Base-by-base conservation (phyloP, 2,113 vertebrate genomes). In the Nothocercus julius region DNA sequence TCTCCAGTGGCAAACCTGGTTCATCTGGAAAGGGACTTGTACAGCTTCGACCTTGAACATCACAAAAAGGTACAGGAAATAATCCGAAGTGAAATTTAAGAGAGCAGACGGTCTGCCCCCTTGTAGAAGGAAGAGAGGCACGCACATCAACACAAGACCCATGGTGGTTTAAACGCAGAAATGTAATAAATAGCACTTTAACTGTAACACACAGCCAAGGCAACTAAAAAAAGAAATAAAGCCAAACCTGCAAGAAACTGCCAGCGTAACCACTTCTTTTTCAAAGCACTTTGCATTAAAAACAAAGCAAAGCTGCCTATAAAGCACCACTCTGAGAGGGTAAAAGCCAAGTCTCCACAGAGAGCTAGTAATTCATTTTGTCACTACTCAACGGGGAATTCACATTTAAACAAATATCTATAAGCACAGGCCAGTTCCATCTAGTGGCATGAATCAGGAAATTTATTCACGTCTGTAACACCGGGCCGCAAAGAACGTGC, bases 391-490 rank as follows among this genome's bases (percentile, higher is more conserved):
- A 7, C 25, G 19, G 61, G 70, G 82, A 80, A 49, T 76, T 92
- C 34, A 27, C 69, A 75, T 92, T 94, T 87, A 90, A 95, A 95
- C 96, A 95, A 92, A 69, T 62, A 89, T 63, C 87, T 81, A 45
- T 77, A 92, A 91, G 89, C 89, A 87, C 0, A 2, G 74, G 85
- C 92, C 90, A 90, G 88, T 93, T 94, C 92, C 85, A 94, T 58
- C 92, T 78, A 96, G 95, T 72, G 66, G 94, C 88, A 84, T 5
- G 30, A 93, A 70, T 56, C 10, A 87, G 85, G 94, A 74, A 95
- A 76, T 91, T 95, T 82, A 82, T 85, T 82, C 78, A 34, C 45
- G 82, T 95, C 96, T 83, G 47, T 36, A 82, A 88, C 86, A 62
- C 58, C 3, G 53, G 58, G 80, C 69, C 0, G 2, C 85, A 88